Base-by-base conservation (phyloP, 2,113 vertebrate genomes). In the Danionella cerebrum region DNA sequence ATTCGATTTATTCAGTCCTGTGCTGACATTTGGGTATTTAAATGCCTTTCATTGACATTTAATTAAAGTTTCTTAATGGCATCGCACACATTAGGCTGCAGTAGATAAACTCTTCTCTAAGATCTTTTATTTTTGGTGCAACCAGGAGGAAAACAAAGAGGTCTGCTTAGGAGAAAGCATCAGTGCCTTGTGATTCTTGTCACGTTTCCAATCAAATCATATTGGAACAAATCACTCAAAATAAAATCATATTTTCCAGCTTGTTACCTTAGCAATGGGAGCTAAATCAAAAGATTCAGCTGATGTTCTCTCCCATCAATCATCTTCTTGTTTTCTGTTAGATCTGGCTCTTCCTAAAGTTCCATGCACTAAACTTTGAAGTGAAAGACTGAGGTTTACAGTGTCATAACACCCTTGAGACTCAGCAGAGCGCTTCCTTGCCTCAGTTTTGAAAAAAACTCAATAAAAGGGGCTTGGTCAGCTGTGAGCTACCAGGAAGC, bases 171-270 rank as follows among this genome's bases (percentile, higher is more conserved):
- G 11, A 60, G 25, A 60, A 41, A 45, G 24, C 18, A 5, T 45
- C 16, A 6, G 27, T 25, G 38, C 47, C 55, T 45, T 31, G 39
- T 36, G 29, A 66, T 66, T 67, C 54, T 42, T 29, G 69, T 45
- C 63, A 71, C 47, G 11, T 53, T 51, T 25, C 24, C 44, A 59
- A 45, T 51, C 44, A 50, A 50, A 51, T 42, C 57, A 35, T 53
- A 67, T 72, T 67, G 44, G 63, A 57, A 50, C 35, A 72, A 52
- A 59, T 59, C 38, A 22, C 45, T 72, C 36, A 52, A 59, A 66
- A 62, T 38, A 48, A 62, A 68, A 62, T 67, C 35, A 36, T 51
- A 62, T 60, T 72, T 67, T 60, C 70, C 55, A 24, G 36, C 29
- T 29, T 35, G 35, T 52, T 67, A 51, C 25, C 13, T 11, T 44